phyloP scores from a whole-genome alignment of 2,113 vertebrate species.

The Heteronetta atricapilla region DNA sequence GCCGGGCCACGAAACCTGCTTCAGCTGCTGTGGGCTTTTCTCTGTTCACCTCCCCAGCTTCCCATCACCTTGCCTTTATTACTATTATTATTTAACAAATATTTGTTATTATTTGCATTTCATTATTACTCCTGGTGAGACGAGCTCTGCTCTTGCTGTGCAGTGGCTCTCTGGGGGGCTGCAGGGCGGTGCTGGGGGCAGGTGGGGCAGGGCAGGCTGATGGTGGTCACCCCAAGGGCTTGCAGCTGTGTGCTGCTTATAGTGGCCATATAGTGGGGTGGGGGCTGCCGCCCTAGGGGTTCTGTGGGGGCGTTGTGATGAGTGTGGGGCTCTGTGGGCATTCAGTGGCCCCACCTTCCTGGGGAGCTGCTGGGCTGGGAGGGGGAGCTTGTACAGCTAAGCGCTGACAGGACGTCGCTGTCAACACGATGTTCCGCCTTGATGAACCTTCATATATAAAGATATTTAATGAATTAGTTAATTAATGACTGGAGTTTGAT shows the following conservation, averaged over 20 bases:
- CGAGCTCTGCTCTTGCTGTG: accelerated
- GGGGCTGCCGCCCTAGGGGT: accelerated
- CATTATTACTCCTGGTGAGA: neutral
- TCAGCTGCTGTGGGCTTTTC: accelerated
- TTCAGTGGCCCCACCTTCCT: neutral
- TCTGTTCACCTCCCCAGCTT: no score
- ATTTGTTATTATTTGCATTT: neutral
- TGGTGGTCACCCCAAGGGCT: no score
- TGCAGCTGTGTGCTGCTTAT: neutral
- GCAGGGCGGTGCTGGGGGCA: neutral
- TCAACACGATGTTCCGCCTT: conserved; percentile 73
- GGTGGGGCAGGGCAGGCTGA: neutral
- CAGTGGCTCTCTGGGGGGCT: accelerated
- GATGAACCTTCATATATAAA: conserved; percentile 73
- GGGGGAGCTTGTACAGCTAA: neutral
- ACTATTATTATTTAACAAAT: accelerated
- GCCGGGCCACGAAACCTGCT: accelerated
- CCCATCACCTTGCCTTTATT: neutral
- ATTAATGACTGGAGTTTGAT: conserved; percentile 77
- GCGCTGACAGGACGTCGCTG: conserved; percentile 66
- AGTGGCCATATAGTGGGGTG: neutral
- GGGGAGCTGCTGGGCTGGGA: no score
- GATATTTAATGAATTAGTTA: conserved; percentile 80
- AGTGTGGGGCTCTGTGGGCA: neutral
- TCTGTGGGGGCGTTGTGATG: accelerated